Evolutionary conservation across 2,113 vertebrate genomes (phyloP).

Genomic region (Pangasianodon gigas): DNA sequence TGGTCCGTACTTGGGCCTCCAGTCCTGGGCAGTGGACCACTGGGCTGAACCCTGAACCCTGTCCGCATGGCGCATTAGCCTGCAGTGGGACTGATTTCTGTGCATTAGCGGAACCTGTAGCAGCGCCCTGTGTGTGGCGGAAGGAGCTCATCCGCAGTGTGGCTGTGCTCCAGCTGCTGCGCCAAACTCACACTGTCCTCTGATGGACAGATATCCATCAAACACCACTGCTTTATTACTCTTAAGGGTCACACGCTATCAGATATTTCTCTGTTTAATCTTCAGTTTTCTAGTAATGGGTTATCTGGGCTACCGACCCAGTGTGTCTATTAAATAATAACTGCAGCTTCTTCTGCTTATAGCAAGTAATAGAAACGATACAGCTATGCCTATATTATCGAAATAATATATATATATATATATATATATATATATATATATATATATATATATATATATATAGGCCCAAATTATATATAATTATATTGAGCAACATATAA

Average conservation of each 20-base stretch:
- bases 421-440: background rate
- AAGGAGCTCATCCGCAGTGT: slow-evolving; percentile 54
- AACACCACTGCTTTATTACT: background rate
- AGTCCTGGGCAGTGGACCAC: background rate
- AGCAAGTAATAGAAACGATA: background rate
- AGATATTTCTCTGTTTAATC: background rate
- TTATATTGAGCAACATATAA: background rate
- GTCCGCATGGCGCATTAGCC: slow-evolving; percentile 17
- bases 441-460: background rate
- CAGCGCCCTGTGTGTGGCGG: background rate
- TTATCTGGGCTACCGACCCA: background rate
- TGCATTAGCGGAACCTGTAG: slow-evolving; percentile 36
- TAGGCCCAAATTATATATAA: background rate
- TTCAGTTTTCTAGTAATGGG: background rate
- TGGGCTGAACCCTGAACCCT: slow-evolving; percentile 8
- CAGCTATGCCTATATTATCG: background rate
- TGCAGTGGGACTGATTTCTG: slow-evolving; percentile 22
- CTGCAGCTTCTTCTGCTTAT: background rate
- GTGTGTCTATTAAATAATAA: background rate
- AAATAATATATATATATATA: background rate
- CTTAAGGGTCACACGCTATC: background rate
- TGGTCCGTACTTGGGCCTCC: background rate
- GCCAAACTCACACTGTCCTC: slow-evolving; percentile 31
- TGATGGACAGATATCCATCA: background rate
- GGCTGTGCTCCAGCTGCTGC: slow-evolving; percentile 49